phyloP scores from a whole-genome alignment of 2,888 invertebrate species.

The Boloria euphrosyne region DNA sequence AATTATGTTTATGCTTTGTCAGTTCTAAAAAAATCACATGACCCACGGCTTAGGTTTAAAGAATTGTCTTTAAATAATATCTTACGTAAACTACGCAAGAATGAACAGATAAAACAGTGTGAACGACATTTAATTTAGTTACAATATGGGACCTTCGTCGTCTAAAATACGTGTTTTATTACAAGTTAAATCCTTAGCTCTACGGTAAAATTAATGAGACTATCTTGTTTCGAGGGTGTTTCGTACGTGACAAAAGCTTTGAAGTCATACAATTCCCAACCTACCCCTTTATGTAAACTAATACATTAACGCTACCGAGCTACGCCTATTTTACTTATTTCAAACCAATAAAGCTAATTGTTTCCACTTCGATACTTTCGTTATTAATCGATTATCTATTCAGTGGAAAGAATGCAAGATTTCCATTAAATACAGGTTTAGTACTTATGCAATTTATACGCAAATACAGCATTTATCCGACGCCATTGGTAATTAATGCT shows the following conservation, averaged over 20 bases:
- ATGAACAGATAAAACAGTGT: too few species aligned
- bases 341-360: conserved; percentile 25
- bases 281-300: conserved; percentile 33
- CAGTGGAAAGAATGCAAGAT: conserved; percentile 18
- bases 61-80: too few species aligned
- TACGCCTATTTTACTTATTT: conserved; percentile 22
- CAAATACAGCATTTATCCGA: conserved; percentile 25
- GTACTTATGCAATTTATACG: conserved; percentile 26
- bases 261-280: conserved; percentile 22
- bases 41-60: too few species aligned
- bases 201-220: conserved; percentile 23
- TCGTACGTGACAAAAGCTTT: conserved; percentile 26
- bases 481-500: conserved; percentile 25
- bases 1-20: too few species aligned
- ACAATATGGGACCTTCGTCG: too few species aligned
- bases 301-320: conserved; percentile 26
- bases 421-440: conserved; percentile 25
- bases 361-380: conserved; percentile 2
- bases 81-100: too few species aligned
- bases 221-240: conserved; percentile 21
- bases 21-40: too few species aligned
- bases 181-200: conserved; percentile 17
- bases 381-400: conserved; percentile 10
- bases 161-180: conserved; percentile 4
- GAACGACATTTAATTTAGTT: too few species aligned